phyloP scores from a whole-genome alignment of 2,113 vertebrate species.

The Archilochus colubris region DNA sequence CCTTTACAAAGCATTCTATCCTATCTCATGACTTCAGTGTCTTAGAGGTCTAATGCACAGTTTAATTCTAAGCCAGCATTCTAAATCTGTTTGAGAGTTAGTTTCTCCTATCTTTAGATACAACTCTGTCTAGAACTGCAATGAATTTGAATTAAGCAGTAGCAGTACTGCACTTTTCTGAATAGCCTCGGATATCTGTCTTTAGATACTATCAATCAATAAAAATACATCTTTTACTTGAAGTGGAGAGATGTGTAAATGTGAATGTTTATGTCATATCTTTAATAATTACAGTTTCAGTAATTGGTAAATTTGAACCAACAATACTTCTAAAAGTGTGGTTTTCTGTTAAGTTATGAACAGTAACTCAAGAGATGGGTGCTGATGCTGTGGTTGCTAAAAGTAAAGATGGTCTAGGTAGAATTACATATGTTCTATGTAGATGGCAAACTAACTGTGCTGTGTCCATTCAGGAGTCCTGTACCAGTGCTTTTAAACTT shows the following conservation, averaged over 20 bases:
- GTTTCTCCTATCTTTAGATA: neutral
- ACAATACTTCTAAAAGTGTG: neutral
- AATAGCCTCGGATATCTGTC: neutral
- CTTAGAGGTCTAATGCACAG: neutral
- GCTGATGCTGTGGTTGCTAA: neutral
- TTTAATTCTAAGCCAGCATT: neutral
- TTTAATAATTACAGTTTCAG: neutral
- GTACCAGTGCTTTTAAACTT: neutral
- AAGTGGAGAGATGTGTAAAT: neutral
- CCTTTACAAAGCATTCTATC: neutral
- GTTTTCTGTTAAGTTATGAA: neutral
- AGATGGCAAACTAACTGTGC: neutral
- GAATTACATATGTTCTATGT: neutral
- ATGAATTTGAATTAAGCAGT: neutral
- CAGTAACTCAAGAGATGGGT: neutral
- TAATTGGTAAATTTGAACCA: neutral
- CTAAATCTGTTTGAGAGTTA: neutral
- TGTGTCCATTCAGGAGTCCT: neutral
- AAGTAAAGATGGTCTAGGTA: neutral
- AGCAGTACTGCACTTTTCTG: neutral
- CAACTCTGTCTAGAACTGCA: neutral
- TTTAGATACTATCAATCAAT: neutral
- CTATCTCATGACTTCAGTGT: neutral
- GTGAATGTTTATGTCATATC: neutral
- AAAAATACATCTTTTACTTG: neutral